Evolutionary conservation across 1,140 invertebrate genomes (phyloP), one percentile per base, ranked within the genome.

Genomic region (Solenopsis invicta): DNA sequence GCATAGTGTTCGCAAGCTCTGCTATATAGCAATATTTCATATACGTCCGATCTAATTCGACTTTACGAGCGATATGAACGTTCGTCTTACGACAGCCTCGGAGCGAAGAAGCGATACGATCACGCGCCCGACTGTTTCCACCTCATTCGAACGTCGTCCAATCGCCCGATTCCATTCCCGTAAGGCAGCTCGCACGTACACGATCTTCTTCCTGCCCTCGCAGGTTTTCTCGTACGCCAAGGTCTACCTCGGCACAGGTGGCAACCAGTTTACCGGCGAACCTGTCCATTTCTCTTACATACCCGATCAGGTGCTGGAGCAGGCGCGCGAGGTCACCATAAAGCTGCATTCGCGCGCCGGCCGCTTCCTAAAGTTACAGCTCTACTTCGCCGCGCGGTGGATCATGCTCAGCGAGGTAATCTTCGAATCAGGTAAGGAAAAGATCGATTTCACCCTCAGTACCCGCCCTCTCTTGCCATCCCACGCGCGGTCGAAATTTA

Each of bases 371-470:
- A 97, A 97, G 93, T 94, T 98, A 61, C 97, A 98, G 92, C 96
- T 99, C 41, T 98, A 97, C 95, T 99, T 99, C 93, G 97, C 97
- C 67, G 96, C 97, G 8, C 96, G 96, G 87, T 99, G 98, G 98
- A 97, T 99, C 89, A 96, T 99, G 96, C 96, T 99, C 88, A 98
- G 98, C 92, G 98, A 99, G 95, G 96, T 99, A 72, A 96, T 96
- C 78, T 98, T 98, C 91, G 97, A 97, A 92, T 98, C 97, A 90
- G 97, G 97, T 98, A 95, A 96, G 96, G 59, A 29, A 75, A 84
- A 82, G n/a, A 67, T 66, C 45, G 18, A 78, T 81, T 29, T 52
- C 37, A 12, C 29, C 12, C 12, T 18, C 4, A n/a, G n/a, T n/a
- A n/a, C 3, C 5, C 8, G 3, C 29, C 16, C 21, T n/a, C 24